phyloP scores from a whole-genome alignment of 2,888 invertebrate genomes.

The Elmis aenea region DNA sequence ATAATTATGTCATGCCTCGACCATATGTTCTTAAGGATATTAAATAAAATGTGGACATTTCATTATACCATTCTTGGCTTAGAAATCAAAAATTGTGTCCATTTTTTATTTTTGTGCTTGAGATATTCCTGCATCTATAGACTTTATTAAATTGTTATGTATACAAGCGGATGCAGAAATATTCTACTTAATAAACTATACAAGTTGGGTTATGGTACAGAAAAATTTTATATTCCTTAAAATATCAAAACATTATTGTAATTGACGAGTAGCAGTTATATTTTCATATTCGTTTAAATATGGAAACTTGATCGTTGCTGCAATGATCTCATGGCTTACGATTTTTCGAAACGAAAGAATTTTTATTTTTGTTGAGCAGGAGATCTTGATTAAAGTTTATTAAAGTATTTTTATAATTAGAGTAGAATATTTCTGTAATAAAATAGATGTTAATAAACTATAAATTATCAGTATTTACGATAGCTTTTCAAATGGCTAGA shows the following conservation, averaged over 20 bases:
- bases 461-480: conserved; percentile 49
- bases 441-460: conserved; percentile 44
- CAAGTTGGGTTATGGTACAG: not conserved
- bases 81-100: too few species aligned
- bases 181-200: conserved; percentile 25
- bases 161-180: conserved; percentile 38
- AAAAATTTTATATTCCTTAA: not conserved
- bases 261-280: conserved; percentile 5
- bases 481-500: conserved; percentile 49
- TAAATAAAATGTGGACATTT: conserved; percentile 4
- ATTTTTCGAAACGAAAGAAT: too few species aligned
- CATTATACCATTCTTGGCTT: not conserved
- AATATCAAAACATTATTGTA: conserved; percentile 1
- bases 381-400: too few species aligned
- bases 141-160: conserved; percentile 43
- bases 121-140: conserved; percentile 37
- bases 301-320: too few species aligned
- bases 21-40: conserved; percentile 33
- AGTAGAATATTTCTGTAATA: conserved; percentile 20
- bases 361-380: too few species aligned
- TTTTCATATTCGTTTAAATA: not conserved
- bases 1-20: conserved; percentile 38
- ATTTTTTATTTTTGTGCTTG: not conserved
- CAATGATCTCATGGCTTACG: too few species aligned
- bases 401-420: not conserved